phyloP scores from a whole-genome alignment of 2,888 invertebrate species.

The Plagodis dolabraria region DNA sequence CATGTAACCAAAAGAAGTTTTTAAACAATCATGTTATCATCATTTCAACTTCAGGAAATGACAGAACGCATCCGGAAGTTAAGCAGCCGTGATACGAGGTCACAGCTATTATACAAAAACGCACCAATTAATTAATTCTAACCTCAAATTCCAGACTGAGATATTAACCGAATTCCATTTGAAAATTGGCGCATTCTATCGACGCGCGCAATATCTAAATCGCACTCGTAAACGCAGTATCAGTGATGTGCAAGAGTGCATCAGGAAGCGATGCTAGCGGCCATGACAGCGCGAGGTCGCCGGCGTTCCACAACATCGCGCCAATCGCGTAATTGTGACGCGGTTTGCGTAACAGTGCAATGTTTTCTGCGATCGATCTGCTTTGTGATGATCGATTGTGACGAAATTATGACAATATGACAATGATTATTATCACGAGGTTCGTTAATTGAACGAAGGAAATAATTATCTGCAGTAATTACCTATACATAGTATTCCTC shows the following conservation, averaged over 20 bases:
- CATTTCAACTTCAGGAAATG: not conserved
- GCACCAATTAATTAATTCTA: not conserved
- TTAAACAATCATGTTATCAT: not conserved
- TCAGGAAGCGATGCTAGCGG: conserved; percentile 52
- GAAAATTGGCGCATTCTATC: conserved; percentile 3
- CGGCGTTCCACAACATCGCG: conserved; percentile 37
- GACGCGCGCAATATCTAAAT: conserved; percentile 36
- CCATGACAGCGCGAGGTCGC: conserved; percentile 50
- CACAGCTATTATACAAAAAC: conserved; percentile 3
- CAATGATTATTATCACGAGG: conserved; percentile 11
- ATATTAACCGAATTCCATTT: conserved; percentile 4
- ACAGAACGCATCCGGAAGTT: not conserved
- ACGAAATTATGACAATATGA: conserved; percentile 15
- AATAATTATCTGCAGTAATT: conserved; percentile 1
- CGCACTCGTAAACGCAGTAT: conserved; percentile 46
- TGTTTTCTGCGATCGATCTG: conserved; percentile 31
- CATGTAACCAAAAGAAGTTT: too few species aligned
- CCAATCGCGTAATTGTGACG: conserved; percentile 52
- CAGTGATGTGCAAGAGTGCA: conserved; percentile 40
- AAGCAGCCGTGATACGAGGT: conserved; percentile 2
- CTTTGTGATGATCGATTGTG: conserved; percentile 15
- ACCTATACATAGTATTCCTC: too few species aligned
- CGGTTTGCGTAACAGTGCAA: conserved; percentile 49
- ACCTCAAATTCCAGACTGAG: conserved; percentile 2
- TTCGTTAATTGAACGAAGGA: conserved; percentile 3